Evolutionary conservation across 1,140 invertebrate genomes (phyloP).

Genomic region (Chrysoperla carnea): DNA sequence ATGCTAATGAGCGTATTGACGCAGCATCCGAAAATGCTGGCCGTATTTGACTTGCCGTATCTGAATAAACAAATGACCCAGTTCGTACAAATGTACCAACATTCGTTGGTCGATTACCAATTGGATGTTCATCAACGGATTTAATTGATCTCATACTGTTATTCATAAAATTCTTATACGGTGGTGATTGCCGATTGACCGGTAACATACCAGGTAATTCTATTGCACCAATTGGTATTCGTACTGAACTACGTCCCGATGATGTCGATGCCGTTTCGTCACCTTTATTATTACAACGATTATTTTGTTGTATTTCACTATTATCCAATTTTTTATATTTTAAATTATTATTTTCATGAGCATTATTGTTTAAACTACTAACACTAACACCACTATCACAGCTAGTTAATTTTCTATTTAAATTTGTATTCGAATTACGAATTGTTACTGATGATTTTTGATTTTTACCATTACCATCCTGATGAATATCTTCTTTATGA

Average conservation of each 20-base stretch:
- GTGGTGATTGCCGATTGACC: neutral
- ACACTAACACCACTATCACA: too few relatives aligned
- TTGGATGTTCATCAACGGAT: neutral
- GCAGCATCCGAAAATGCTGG: conserved; percentile 34
- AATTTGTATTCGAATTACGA: too few relatives aligned
- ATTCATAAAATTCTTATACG: neutral
- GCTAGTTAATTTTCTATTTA: too few relatives aligned
- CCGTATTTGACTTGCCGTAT: conserved; percentile 11
- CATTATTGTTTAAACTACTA: too few relatives aligned
- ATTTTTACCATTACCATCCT: neutral
- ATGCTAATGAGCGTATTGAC: conserved; percentile 56
- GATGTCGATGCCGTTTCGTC: too few relatives aligned
- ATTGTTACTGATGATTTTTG: too few relatives aligned
- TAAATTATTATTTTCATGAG: too few relatives aligned
- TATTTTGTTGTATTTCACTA: too few relatives aligned
- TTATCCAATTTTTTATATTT: too few relatives aligned
- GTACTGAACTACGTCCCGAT: too few relatives aligned
- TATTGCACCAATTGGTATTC: neutral
- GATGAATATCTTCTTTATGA: neutral
- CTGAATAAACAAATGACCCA: conserved; percentile 4
- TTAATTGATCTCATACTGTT: neutral
- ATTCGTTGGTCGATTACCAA: neutral
- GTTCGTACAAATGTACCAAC: neutral
- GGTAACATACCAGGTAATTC: neutral
- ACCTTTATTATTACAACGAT: too few relatives aligned